These are phyloP conservation scores for Neodiprion pinetum DNA, from an alignment of 1,140 invertebrate genomes.

Conservation along the genomic window DNA sequence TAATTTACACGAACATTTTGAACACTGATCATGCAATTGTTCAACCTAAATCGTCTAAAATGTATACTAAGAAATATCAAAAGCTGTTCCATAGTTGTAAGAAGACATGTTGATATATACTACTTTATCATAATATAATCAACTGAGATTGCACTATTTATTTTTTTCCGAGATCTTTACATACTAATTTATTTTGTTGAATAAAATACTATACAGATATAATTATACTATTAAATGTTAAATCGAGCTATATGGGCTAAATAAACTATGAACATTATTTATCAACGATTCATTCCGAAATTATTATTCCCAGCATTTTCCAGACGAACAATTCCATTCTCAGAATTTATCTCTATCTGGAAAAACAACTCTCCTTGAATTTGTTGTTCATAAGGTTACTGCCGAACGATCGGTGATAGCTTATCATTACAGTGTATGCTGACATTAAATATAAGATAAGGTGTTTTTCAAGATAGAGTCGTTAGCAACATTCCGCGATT, in stretches of 20 bases:
- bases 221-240: slow-evolving; percentile 3
- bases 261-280: neutral
- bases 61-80: slow-evolving; percentile 11
- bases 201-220: neutral
- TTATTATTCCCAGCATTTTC: neutral
- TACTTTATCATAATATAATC: slow-evolving; percentile 2
- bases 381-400: too few species aligned
- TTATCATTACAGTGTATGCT: too few species aligned
- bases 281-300: neutral
- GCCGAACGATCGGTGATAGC: too few species aligned
- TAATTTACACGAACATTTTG: too few species aligned
- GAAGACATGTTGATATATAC: slow-evolving; percentile 16
- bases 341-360: neutral
- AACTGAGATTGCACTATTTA: slow-evolving; percentile 15
- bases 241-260: neutral
- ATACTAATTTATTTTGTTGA: neutral
- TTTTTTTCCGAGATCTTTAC: slow-evolving; percentile 7
- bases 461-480: too few species aligned
- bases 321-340: neutral
- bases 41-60: neutral
- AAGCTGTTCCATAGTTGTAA: slow-evolving; percentile 19
- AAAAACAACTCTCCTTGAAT: neutral
- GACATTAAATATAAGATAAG: too few species aligned
- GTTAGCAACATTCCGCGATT: too few species aligned
- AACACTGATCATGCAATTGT: too few species aligned